Evolutionary conservation across 2,113 vertebrate species (phyloP).

Genomic region (Hyaena hyaena): DNA sequence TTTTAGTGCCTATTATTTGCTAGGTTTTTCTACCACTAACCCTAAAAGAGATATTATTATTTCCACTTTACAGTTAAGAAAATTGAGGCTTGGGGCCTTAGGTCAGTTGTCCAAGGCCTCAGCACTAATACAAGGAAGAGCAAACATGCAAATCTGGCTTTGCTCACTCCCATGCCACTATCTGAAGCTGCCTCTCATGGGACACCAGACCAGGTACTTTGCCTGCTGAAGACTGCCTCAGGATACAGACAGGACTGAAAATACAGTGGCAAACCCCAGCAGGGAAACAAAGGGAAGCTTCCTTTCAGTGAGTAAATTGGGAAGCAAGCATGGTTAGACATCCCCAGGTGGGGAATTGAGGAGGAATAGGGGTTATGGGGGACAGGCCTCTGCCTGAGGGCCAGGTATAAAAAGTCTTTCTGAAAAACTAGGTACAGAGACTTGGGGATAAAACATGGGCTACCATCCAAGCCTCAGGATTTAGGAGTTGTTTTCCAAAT

Average conservation of each 20-base stretch:
- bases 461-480: conserved; percentile 26
- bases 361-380: rapidly evolving
- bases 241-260: not conserved
- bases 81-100: not conserved
- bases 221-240: not conserved
- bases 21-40: not conserved
- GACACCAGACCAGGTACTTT: not conserved
- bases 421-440: not conserved
- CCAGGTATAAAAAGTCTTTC: not conserved
- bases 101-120: not conserved
- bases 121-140: not conserved
- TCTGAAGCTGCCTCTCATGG: not conserved
- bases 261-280: not conserved
- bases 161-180: not conserved
- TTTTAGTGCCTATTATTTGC: not conserved
- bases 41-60: not conserved
- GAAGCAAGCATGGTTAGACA: not conserved
- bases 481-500: conserved; percentile 68
- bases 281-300: not conserved
- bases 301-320: not conserved
- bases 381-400: not conserved
- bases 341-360: not conserved
- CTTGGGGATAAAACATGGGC: conserved; percentile 11
- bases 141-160: not conserved
- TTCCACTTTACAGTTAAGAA: conserved; percentile 3